phyloP scores from a whole-genome alignment of 2,888 invertebrate species.

The Mythimna pallens region DNA sequence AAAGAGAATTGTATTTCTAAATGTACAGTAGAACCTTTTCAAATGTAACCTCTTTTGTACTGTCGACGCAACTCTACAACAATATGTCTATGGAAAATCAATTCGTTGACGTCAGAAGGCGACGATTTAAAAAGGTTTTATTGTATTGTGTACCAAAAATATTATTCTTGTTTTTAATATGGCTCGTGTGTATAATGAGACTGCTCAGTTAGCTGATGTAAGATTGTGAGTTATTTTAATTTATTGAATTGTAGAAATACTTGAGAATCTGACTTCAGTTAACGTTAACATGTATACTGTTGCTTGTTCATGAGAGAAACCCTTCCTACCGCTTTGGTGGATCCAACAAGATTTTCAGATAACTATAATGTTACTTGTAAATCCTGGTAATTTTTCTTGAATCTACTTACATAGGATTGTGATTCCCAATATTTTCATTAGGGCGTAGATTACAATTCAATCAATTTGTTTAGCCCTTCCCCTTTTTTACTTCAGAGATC shows the following conservation, averaged over 20 bases:
- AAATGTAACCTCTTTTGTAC: constrained; percentile 46
- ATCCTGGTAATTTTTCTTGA: not conserved
- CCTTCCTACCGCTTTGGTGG: not conserved
- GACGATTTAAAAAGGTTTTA: constrained; percentile 35
- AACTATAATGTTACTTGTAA: not conserved
- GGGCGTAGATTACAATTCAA: not conserved
- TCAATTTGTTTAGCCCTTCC: not conserved
- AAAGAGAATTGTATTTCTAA: constrained; percentile 30
- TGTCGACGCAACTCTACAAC: constrained; percentile 28
- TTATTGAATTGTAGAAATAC: constrained; percentile 12
- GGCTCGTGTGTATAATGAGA: constrained; percentile 2
- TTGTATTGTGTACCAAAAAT: constrained; percentile 31
- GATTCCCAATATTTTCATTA: not conserved
- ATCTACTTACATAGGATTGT: not conserved
- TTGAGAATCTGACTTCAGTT: not conserved
- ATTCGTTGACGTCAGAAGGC: constrained; percentile 50
- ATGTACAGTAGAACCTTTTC: constrained; percentile 48
- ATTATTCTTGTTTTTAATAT: constrained; percentile 18
- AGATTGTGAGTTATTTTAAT: constrained; percentile 10
- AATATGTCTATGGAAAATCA: constrained; percentile 48
- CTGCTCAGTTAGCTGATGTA: constrained; percentile 13
- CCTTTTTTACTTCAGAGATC: not conserved
- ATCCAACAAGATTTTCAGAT: not conserved
- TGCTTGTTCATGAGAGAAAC: not conserved
- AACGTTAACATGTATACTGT: not conserved